Percentiles rank a stretch among this genome's conserved stretches.
These are phyloP conservation scores for Petrocephalus zakoni DNA, from an alignment of 2,113 vertebrate species.

Conservation along the genomic window DNA sequence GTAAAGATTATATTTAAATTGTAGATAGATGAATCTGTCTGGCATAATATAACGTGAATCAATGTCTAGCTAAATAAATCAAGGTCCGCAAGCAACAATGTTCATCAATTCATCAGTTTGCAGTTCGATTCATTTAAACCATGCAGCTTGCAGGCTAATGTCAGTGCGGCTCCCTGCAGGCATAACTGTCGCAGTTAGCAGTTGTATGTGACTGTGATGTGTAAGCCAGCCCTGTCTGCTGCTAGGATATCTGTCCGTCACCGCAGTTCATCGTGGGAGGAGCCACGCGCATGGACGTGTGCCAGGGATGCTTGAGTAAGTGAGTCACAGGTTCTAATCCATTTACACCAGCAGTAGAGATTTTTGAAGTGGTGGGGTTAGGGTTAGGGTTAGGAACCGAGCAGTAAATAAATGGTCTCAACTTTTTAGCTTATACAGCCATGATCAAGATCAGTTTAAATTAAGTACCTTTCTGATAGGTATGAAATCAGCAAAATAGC, in stretches of 20 bases:
- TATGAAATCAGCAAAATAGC: background rate
- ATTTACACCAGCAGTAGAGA: background rate
- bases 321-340: background rate
- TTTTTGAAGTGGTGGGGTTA: too few species aligned
- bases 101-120: background rate
- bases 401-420: too few species aligned
- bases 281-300: slow-evolving; percentile 16
- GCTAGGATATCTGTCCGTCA: slow-evolving; percentile 9
- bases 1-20: background rate
- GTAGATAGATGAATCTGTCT: background rate
- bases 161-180: background rate
- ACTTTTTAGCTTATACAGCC: too few species aligned
- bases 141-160: background rate
- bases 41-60: background rate
- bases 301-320: slow-evolving; percentile 17
- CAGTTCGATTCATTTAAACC: background rate
- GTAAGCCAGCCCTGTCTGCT: background rate
- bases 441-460: background rate
- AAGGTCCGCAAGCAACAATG: background rate
- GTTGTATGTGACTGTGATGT: background rate
- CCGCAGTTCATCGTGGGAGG: slow-evolving; percentile 16
- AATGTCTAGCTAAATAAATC: background rate
- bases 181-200: background rate
- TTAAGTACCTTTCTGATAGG: background rate
- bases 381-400: too few species aligned